Evolutionary conservation across 2,797 vertebrate genomes (phyloP).

Genomic region (Gila robusta): DNA sequence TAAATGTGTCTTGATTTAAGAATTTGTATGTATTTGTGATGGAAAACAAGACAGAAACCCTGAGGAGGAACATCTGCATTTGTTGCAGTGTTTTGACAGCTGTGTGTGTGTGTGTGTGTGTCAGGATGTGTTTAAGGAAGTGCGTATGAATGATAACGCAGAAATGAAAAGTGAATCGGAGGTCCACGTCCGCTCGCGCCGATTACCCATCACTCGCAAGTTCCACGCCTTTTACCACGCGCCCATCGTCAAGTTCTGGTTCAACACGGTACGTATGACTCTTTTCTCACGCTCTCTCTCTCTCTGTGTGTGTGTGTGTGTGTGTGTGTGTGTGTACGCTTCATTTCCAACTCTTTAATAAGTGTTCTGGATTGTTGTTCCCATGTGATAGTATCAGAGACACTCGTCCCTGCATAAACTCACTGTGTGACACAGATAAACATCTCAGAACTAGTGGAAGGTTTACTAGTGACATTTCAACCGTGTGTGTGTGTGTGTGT

Average conservation of each 20-base stretch:
- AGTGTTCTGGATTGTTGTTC: conserved; percentile 49
- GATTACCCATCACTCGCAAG: conserved; percentile 93
- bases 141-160: conserved; percentile 81
- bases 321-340: conserved; percentile 21
- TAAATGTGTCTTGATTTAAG: not conserved
- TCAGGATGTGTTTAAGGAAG: conserved; percentile 97
- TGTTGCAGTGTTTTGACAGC: not conserved
- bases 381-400: conserved; percentile 74
- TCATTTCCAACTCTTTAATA: conserved; percentile 65
- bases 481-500: not conserved
- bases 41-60: not conserved
- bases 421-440: not conserved
- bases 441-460: not conserved
- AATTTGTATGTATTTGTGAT: not conserved
- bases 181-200: conserved; percentile 87
- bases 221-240: conserved; percentile 98
- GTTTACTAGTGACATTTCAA: conserved; percentile 25
- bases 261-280: conserved; percentile 88
- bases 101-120: conserved; percentile 41
- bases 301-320: conserved; percentile 35
- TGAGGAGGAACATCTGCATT: not conserved
- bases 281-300: conserved; percentile 27
- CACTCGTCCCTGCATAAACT: conserved; percentile 55
- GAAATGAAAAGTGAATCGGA: conserved; percentile 89
- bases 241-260: conserved; percentile 99